Percentiles rank a stretch among this genome's conserved stretches.
phyloP scores from a whole-genome alignment of 2,113 vertebrate genomes.

The Aphyosemion australe region DNA sequence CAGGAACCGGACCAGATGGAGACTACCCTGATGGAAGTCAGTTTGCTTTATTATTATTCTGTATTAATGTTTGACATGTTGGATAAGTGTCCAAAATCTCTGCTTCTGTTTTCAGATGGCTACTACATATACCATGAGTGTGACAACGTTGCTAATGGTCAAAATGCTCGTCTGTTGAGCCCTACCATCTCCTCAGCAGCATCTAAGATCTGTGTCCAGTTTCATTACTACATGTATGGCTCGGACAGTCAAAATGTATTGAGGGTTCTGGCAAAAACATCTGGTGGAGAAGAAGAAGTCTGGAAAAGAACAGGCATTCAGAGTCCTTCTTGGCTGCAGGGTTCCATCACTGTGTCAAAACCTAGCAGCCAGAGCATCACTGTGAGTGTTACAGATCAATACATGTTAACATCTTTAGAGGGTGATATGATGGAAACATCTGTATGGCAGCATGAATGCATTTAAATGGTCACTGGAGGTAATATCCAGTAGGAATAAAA shows the following conservation, averaged over 20 bases:
- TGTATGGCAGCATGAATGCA: too few relatives aligned
- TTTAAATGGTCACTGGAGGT: too few relatives aligned
- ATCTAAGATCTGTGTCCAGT: conserved; percentile 77
- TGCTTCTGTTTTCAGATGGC: conserved; percentile 63
- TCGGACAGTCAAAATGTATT: conserved; percentile 35
- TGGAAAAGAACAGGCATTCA: conserved; percentile 77
- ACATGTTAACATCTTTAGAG: too few relatives aligned
- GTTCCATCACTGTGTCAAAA: conserved; percentile 69
- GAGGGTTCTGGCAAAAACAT: conserved; percentile 63
- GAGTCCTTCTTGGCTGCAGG: conserved; percentile 78
- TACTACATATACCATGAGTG: conserved; percentile 81
- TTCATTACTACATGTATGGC: conserved; percentile 83
- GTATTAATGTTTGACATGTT: not conserved
- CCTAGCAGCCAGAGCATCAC: conserved; percentile 49
- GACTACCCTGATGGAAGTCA: conserved; percentile 83
- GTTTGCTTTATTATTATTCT: not conserved
- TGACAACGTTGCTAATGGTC: conserved; percentile 66
- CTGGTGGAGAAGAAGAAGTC: conserved; percentile 42
- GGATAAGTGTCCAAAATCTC: not conserved
- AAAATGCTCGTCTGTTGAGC: conserved; percentile 75
- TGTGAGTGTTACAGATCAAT: conserved; percentile 62
- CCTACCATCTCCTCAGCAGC: conserved; percentile 54
- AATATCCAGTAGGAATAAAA: too few relatives aligned
- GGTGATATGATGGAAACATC: too few relatives aligned
- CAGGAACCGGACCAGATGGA: conserved; percentile 69